Conservation (phyloP, 92 coral and sea anemone genomes). For the Pocillopora grandis region DNA sequence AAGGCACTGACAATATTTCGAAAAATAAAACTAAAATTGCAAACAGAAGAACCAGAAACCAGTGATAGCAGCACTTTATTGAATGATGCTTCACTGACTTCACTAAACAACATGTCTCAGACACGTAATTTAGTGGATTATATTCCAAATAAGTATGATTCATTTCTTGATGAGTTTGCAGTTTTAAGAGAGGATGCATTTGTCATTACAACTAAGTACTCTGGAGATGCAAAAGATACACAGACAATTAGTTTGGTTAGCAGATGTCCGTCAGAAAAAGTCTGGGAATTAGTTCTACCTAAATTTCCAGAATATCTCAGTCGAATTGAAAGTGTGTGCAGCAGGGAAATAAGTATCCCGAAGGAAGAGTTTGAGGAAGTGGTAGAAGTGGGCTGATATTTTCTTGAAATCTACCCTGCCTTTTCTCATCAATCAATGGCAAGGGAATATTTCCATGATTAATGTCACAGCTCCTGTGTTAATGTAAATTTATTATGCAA, state of each 20-base stretch:
- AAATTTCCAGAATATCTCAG: conserved; percentile 43
- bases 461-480: conserved; percentile 1
- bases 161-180: conserved; percentile 42
- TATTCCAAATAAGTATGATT: conserved; percentile 42
- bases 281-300: conserved; percentile 44
- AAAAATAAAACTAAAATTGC: conserved; percentile 9
- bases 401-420: conserved; percentile 8
- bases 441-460: conserved; percentile 1
- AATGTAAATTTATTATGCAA: conserved; percentile 1
- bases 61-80: not conserved
- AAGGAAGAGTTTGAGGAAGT: conserved; percentile 18
- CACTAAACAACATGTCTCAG: not conserved
- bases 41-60: conserved; percentile 4
- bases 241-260: not conserved
- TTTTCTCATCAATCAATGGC: conserved; percentile 1
- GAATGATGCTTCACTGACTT: not conserved
- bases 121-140: not conserved
- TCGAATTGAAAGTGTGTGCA: conserved; percentile 31
- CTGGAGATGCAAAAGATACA: not conserved
- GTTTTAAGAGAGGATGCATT: conserved; percentile 28
- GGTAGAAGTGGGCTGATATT: conserved; percentile 2
- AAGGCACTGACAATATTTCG: conserved; percentile 37
- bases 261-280: conserved; percentile 30
- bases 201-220: conserved; percentile 26
- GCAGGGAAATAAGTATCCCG: conserved; percentile 21